Percentiles rank a stretch among this genome's conserved stretches.
Conservation (phyloP, 2,113 vertebrate genomes). For the Istiophorus platypterus region DNA sequence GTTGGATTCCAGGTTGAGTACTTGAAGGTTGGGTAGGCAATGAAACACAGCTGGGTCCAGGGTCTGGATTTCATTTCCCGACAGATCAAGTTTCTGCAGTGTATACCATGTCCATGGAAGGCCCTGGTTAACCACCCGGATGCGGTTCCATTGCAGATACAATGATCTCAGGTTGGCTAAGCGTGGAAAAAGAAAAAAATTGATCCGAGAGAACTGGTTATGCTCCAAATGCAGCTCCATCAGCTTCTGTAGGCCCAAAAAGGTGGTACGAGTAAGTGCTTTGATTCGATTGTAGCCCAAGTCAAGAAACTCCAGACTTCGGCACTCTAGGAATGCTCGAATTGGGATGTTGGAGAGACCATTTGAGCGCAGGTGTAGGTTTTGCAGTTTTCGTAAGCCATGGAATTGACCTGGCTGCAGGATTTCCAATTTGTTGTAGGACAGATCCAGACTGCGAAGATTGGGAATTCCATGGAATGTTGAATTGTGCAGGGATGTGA, state of each 20-base stretch:
- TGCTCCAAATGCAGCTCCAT: slow-evolving; percentile 98
- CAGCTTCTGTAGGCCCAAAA: slow-evolving; percentile 93
- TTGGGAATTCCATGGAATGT: slow-evolving; percentile 97
- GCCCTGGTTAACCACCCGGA: slow-evolving; percentile 95
- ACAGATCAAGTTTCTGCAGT: slow-evolving; percentile 97
- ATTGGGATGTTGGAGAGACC: slow-evolving; percentile 93
- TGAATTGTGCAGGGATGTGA: slow-evolving; percentile 93
- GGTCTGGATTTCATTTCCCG: slow-evolving; percentile 95
- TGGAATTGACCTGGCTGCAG: slow-evolving; percentile 96
- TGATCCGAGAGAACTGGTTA: slow-evolving; percentile 98
- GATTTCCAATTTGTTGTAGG: slow-evolving; percentile 96
- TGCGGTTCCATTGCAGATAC: slow-evolving; percentile 98
- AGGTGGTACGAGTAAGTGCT: slow-evolving; percentile 94
- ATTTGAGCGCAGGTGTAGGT: slow-evolving; percentile 95
- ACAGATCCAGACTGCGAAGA: slow-evolving; percentile 97
- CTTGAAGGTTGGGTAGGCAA: slow-evolving; percentile 96
- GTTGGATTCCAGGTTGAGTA: slow-evolving; percentile 98
- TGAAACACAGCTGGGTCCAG: slow-evolving; percentile 96
- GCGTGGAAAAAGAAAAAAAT: slow-evolving; percentile 97
- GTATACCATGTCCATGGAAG: slow-evolving; percentile 98
- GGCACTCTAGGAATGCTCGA: slow-evolving; percentile 95
- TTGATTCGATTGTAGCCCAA: slow-evolving; percentile 97
- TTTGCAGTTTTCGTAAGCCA: slow-evolving; percentile 95
- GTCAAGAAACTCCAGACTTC: slow-evolving; percentile 97
- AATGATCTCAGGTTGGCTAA: slow-evolving; percentile 95